These are phyloP conservation scores for Endotricha flammealis DNA, from an alignment of 2,888 invertebrate species.

Conservation along the genomic window DNA sequence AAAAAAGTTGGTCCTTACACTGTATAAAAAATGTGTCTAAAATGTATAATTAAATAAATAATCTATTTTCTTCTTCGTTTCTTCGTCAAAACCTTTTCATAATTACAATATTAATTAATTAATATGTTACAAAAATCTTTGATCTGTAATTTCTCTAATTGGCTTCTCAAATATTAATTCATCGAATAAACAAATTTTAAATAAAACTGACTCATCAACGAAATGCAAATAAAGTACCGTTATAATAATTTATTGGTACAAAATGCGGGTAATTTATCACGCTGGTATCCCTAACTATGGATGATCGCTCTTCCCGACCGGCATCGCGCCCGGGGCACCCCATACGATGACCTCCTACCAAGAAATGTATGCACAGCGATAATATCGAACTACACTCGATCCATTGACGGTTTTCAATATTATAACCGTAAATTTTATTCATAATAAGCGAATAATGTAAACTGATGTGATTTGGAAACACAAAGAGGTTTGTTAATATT, in stretches of 20 bases:
- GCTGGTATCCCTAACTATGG: slow-evolving; percentile 43
- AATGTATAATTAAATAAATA: too few relatives aligned
- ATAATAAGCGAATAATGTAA: slow-evolving; percentile 23
- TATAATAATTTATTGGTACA: background rate
- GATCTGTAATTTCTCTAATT: too few relatives aligned
- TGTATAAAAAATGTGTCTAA: too few relatives aligned
- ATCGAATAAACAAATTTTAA: too few relatives aligned
- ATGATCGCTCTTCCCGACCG: slow-evolving; percentile 66
- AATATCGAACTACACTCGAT: slow-evolving; percentile 19
- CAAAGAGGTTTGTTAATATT: slow-evolving; percentile 30
- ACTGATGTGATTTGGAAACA: slow-evolving; percentile 8
- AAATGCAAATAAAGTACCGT: background rate
- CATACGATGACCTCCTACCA: slow-evolving; percentile 51
- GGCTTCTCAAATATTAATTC: too few relatives aligned
- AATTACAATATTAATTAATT: too few relatives aligned
- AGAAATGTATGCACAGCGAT: slow-evolving; percentile 23
- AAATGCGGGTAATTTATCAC: slow-evolving; percentile 24
- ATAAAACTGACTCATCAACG: too few relatives aligned
- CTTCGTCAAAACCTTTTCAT: too few relatives aligned
- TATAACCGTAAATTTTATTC: slow-evolving; percentile 12
- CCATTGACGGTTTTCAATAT: slow-evolving; percentile 29
- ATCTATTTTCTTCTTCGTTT: too few relatives aligned
- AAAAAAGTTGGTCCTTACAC: too few relatives aligned
- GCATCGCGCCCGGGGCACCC: slow-evolving; percentile 62
- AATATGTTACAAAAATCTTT: too few relatives aligned